Percentiles rank a stretch among this genome's conserved stretches.
Evolutionary conservation across 2,797 vertebrate genomes (phyloP).

Genomic region (Sebastes hubbsi): DNA sequence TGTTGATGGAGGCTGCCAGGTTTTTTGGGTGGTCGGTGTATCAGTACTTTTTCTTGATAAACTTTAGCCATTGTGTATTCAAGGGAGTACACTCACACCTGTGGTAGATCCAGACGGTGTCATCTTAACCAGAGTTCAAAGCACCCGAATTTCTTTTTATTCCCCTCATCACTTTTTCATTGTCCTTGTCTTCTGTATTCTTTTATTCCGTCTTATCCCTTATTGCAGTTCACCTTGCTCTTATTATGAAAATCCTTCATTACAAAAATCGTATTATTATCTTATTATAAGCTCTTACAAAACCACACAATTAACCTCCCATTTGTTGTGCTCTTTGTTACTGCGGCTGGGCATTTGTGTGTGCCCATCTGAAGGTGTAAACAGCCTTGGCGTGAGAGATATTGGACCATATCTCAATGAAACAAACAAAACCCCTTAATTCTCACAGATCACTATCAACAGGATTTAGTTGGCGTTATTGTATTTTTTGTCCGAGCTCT

Average conservation of each 20-base stretch:
- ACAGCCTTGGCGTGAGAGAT: neutral
- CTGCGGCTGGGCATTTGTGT: neutral
- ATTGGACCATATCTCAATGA: neutral
- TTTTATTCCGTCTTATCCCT: neutral
- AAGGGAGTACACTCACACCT: neutral
- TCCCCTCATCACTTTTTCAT: constrained; percentile 9
- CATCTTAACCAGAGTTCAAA: neutral
- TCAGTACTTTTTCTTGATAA: neutral
- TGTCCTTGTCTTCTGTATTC: neutral
- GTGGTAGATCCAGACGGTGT: neutral
- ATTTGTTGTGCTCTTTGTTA: constrained; percentile 20
- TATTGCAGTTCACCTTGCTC: neutral
- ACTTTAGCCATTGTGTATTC: neutral
- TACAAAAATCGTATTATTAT: neutral
- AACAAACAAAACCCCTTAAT: neutral
- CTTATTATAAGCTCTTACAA: neutral
- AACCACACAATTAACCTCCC: constrained; percentile 9
- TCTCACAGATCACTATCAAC: neutral
- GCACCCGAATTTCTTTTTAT: neutral
- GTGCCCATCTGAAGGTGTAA: neutral
- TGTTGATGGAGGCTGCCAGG: neutral
- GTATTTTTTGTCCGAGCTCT: neutral
- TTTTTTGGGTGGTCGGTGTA: neutral
- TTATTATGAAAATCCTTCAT: constrained; percentile 10
- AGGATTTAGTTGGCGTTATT: neutral